phyloP scores from a whole-genome alignment of 2,113 vertebrate genomes.

The Myotis yumanensis region DNA sequence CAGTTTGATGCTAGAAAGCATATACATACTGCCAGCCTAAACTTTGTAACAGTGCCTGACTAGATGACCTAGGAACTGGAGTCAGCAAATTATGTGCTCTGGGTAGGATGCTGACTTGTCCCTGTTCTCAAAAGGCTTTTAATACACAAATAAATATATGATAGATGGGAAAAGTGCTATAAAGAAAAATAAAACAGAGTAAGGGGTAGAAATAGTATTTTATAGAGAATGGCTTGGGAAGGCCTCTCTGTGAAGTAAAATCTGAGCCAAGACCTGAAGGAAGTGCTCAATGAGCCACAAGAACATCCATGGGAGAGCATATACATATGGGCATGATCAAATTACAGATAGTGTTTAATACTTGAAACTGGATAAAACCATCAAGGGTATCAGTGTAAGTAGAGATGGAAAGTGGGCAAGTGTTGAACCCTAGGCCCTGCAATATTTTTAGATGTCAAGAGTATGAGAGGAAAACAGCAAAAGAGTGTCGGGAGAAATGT shows the following conservation, averaged over 20 bases:
- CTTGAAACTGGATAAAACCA: background rate
- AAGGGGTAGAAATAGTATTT: background rate
- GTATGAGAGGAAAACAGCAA: background rate
- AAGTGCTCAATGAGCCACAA: background rate
- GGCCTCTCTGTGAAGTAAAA: background rate
- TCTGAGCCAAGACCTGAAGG: background rate
- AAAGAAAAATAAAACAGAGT: background rate
- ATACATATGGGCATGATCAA: background rate
- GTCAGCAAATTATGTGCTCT: background rate
- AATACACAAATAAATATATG: background rate
- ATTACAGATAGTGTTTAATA: background rate
- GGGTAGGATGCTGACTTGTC: too few relatives aligned
- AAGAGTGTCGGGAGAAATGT: background rate
- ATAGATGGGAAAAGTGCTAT: background rate
- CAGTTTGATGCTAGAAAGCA: background rate
- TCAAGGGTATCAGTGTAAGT: background rate
- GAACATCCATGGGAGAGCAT: background rate
- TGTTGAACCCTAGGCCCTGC: rapidly evolving
- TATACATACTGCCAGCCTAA: background rate
- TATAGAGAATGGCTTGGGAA: background rate
- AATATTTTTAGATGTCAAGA: background rate
- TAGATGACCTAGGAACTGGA: background rate
- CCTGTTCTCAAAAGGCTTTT: background rate
- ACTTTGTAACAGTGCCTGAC: background rate
- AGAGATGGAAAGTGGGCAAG: background rate